Base-by-base conservation (phyloP, 2,797 vertebrate genomes). In the Enoplosus armatus region DNA sequence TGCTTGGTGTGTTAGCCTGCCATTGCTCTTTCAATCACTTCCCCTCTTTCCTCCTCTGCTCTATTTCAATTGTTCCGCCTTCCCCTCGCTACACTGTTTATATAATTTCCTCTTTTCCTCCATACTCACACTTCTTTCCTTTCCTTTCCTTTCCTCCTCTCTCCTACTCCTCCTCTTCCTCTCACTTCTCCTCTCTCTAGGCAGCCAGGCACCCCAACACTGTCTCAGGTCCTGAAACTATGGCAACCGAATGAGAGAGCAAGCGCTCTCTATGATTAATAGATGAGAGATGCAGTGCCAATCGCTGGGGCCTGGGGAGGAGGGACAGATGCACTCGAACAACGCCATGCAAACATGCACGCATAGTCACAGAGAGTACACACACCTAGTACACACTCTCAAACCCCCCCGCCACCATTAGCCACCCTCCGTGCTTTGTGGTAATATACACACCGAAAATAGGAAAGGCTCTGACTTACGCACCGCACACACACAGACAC, bases 231-330 rank as follows among this genome's bases (percentile, higher is more conserved):
- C 95, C 94, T 94, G 98, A 97, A 98, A 98, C 98, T 98, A 99
- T 99, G 97, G 98, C 97, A 99, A 99, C 98, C 74, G 96, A 97
- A 97, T 97, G 96, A 96, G 97, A 97, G 97, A 97, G 96, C 95
- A 97, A 97, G 94, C 96, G 96, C 92, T 92, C 89, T 85, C 96
- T 96, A 99, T 99, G 98, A 99, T 99, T 99, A 99, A 99, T 98
- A 98, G 97, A 99, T 99, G 97, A 99, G 97, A 96, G 96, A 96
- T 94, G 94, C 96, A 90, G 95, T 72, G 95, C 97, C 96, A 96
- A 96, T 96, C 95, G 96, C 93, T 58, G 87, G 88, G 94, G 92
- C 93, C 91, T 84, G 91, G 93, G 92, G 94, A 94, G 90, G 91
- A 92, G 91, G 94, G 94, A 94, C 94, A 93, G 92, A 93, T 93